Evolutionary conservation across 2,113 vertebrate species (phyloP).

Genomic region (Oophaga pumilio): DNA sequence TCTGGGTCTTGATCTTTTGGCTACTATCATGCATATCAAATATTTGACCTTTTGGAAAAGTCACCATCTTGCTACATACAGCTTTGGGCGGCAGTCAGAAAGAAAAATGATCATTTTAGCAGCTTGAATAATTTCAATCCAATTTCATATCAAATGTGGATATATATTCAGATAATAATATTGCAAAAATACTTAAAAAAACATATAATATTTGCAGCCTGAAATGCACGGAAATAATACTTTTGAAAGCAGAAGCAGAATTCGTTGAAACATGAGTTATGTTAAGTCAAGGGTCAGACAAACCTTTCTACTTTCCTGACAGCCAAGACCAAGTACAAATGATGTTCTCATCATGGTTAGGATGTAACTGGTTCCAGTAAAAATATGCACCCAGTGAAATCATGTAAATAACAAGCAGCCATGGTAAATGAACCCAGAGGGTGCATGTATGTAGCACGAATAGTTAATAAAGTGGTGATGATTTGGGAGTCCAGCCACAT

Average conservation of each 20-base stretch:
- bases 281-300: too few relatives aligned
- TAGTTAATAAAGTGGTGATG: slow-evolving; percentile 11
- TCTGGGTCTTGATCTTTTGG: neutral
- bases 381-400: neutral
- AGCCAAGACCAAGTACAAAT: too few relatives aligned
- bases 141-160: neutral
- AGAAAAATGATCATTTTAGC: slow-evolving; percentile 2
- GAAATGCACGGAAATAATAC: neutral
- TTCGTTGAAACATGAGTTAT: neutral
- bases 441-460: neutral
- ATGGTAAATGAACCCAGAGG: neutral
- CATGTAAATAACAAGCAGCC: neutral
- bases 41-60: neutral
- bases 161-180: neutral
- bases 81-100: slow-evolving; percentile 1
- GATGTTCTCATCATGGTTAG: too few relatives aligned
- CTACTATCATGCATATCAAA: slow-evolving; percentile 20
- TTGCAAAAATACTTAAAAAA: neutral
- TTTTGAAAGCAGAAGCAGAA: neutral
- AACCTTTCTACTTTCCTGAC: too few relatives aligned
- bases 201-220: neutral
- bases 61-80: neutral
- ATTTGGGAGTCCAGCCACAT: slow-evolving; percentile 59
- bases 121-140: neutral
- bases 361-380: too few relatives aligned